Percentiles rank a stretch among this genome's conserved stretches.
phyloP scores from a whole-genome alignment of 2,797 vertebrate species.

The Pseudochromis fuscus region DNA sequence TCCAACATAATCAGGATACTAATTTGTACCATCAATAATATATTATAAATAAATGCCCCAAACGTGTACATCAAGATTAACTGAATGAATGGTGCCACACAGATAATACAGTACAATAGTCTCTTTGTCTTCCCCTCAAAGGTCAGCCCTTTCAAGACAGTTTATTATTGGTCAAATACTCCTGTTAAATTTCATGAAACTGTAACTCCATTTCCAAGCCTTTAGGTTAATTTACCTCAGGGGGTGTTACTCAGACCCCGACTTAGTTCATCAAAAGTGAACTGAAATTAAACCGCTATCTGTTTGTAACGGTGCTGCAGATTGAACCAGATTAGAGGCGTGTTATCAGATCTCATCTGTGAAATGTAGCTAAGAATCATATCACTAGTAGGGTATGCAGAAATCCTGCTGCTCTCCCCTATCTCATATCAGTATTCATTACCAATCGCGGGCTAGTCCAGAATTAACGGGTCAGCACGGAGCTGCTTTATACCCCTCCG shows the following conservation, averaged over 20 bases:
- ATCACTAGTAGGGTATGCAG: conserved; percentile 37
- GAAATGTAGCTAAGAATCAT: conserved; percentile 47
- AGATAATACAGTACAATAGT: neutral
- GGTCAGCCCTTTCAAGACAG: neutral
- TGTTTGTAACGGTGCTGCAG: neutral
- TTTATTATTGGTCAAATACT: neutral
- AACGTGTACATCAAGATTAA: neutral
- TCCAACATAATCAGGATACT: no score
- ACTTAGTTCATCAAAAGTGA: no score
- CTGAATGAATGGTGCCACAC: neutral
- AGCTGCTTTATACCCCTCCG: conserved; percentile 64
- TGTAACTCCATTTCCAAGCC: no score
- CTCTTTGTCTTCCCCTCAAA: neutral
- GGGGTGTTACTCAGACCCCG: no score
- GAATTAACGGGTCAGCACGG: conserved; percentile 66
- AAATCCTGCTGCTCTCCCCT: conserved; percentile 41
- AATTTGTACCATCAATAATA: no score
- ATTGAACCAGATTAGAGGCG: conserved; percentile 10
- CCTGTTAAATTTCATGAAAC: no score
- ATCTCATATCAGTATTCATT: conserved; percentile 64
- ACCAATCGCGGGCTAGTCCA: conserved; percentile 49
- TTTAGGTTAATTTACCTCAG: neutral
- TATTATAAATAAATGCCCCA: no score
- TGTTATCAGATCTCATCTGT: conserved; percentile 24
- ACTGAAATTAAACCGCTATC: no score